Percentiles rank a stretch among this genome's conserved stretches.
phyloP scores from a whole-genome alignment of 2,113 vertebrate species.

The Dasyprocta punctata region DNA sequence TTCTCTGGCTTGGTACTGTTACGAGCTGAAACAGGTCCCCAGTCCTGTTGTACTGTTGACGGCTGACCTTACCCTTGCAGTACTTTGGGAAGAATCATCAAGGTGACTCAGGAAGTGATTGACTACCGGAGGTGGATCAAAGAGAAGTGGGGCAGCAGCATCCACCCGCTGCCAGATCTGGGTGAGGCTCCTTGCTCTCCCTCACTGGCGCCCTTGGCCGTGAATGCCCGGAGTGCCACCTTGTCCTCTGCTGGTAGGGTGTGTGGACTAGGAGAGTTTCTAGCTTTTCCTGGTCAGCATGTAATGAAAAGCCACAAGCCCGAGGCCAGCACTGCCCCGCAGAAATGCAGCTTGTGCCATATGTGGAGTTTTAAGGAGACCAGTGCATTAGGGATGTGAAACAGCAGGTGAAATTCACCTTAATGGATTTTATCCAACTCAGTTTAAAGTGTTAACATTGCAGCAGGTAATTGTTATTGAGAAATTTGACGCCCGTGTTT shows the following conservation, averaged over 20 bases:
- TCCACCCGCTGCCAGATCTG: conserved; percentile 79
- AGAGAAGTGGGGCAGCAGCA: conserved; percentile 91
- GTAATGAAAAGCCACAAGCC: background rate
- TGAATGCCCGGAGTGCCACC: background rate
- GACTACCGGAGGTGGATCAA: conserved; percentile 98
- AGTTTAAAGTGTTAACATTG: background rate
- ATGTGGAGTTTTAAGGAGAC: rapidly evolving
- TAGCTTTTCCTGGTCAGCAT: background rate
- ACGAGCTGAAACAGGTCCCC: background rate
- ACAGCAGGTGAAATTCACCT: background rate
- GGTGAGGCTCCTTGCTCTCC: conserved; percentile 78
- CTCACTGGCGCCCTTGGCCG: rapidly evolving
- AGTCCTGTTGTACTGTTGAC: no score
- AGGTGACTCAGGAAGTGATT: conserved; percentile 97
- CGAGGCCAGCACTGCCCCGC: no score
- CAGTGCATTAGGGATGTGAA: background rate
- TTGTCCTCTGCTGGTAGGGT: rapidly evolving
- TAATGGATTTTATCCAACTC: background rate
- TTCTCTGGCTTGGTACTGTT: background rate
- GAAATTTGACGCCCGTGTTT: no score
- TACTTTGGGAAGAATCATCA: conserved; percentile 97
- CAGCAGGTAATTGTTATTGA: background rate
- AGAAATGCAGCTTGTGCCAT: rapidly evolving
- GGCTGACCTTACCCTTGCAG: conserved; percentile 82
- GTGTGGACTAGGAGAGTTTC: background rate